Conservation (phyloP, 2,113 vertebrate genomes). For the Labeo catla region DNA sequence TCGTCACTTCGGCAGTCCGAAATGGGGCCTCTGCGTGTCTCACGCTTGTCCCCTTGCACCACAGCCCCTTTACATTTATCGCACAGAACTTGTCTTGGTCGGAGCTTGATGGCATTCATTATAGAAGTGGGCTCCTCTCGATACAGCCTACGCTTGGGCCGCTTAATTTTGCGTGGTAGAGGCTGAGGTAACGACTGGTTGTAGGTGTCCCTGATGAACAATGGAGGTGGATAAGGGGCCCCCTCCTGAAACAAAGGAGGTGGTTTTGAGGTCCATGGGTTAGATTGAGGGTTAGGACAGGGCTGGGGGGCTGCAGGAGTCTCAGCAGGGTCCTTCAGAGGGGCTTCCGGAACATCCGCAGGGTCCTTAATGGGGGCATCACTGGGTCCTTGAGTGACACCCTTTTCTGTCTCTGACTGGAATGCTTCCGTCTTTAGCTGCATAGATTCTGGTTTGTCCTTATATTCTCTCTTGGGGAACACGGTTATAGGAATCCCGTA, state of each 20-base stretch:
- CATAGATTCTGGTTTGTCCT: constrained; percentile 83
- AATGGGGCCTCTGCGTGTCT: constrained; percentile 81
- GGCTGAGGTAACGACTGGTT: constrained; percentile 99
- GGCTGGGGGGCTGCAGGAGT: constrained; percentile 37
- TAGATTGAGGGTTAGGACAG: constrained; percentile 64
- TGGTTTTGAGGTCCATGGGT: constrained; percentile 88
- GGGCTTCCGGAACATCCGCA: not conserved
- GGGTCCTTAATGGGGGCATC: constrained; percentile 5
- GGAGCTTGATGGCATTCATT: constrained; percentile 96
- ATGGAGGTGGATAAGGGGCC: constrained; percentile 92
- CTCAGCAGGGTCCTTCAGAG: constrained; percentile 3
- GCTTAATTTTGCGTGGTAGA: constrained; percentile 93
- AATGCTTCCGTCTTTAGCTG: constrained; percentile 83
- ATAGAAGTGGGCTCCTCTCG: constrained; percentile 97
- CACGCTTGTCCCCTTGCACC: constrained; percentile 82
- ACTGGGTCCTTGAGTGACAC: constrained; percentile 59
- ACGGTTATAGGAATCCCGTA: constrained; percentile 97
- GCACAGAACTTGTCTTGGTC: constrained; percentile 95
- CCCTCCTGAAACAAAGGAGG: constrained; percentile 96
- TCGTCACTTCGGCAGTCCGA: constrained; percentile 87
- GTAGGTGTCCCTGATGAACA: constrained; percentile 99
- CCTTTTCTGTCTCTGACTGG: constrained; percentile 77
- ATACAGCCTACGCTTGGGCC: constrained; percentile 94
- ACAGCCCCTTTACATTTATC: constrained; percentile 96
- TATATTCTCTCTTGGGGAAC: constrained; percentile 90